These are phyloP conservation scores for Antedon bifida DNA, from an alignment of 35 echinoderm and acorn worm species.

Conservation along the genomic window DNA sequence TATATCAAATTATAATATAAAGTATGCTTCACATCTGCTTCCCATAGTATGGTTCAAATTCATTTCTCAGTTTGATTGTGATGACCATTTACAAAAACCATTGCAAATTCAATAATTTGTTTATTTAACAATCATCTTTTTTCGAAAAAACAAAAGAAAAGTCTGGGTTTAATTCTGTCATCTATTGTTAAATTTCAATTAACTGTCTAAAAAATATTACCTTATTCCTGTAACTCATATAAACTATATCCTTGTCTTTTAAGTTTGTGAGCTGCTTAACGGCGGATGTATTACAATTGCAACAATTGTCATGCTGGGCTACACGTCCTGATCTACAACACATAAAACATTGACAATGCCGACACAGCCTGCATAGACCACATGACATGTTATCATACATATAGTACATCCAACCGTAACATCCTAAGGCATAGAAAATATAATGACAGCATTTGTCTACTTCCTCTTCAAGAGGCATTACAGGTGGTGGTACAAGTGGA, in stretches of 20 bases:
- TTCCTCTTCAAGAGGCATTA: slow-evolving; percentile 15
- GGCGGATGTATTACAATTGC: slow-evolving; percentile 68
- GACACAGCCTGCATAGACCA: slow-evolving; percentile 59
- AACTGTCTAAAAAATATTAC: slow-evolving; percentile 12
- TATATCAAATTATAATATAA: neutral
- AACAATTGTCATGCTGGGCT: slow-evolving; percentile 67
- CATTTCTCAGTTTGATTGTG: no score
- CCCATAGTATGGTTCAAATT: no score
- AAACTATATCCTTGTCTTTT: slow-evolving; percentile 49
- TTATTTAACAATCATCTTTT: no score
- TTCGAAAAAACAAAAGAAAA: no score
- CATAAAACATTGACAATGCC: slow-evolving; percentile 33
- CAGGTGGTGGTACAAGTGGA: slow-evolving; percentile 15
- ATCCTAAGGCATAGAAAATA: neutral
- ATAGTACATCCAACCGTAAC: slow-evolving; percentile 62
- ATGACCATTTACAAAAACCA: no score
- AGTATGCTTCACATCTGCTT: no score
- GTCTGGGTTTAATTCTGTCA: no score
- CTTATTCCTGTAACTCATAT: slow-evolving; percentile 70
- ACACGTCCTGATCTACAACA: neutral
- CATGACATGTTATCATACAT: slow-evolving; percentile 42
- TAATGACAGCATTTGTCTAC: neutral
- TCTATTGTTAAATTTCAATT: no score
- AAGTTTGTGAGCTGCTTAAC: slow-evolving; percentile 30
- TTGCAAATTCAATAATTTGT: no score